phyloP scores from a whole-genome alignment of 2,888 invertebrate genomes.

The Gasteruption jaculator region DNA sequence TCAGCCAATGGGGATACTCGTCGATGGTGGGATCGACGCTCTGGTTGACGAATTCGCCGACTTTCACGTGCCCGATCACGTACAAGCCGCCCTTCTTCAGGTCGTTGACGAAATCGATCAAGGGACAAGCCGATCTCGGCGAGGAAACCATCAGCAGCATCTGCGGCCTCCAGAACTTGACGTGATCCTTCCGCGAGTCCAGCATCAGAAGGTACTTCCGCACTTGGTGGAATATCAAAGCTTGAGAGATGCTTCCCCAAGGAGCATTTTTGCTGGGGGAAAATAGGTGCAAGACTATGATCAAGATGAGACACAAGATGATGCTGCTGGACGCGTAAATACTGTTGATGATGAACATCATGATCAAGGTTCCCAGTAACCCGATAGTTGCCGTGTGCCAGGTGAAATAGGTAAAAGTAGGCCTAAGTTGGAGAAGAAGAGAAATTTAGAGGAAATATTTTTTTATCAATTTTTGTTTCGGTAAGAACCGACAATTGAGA shows the following conservation, averaged over 20 bases:
- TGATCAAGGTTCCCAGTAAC: conserved; percentile 76
- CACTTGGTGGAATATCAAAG: conserved; percentile 95
- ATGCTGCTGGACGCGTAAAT: conserved; percentile 87
- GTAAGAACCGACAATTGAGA: too few species aligned
- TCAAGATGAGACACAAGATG: conserved; percentile 76
- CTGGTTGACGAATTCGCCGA: conserved; percentile 56
- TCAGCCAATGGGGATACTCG: conserved; percentile 85
- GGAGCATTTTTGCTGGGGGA: conserved; percentile 77
- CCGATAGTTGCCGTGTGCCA: conserved; percentile 91
- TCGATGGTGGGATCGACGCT: conserved; percentile 67
- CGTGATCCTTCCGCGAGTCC: conserved; percentile 95
- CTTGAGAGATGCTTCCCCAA: conserved; percentile 98
- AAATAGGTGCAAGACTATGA: conserved; percentile 83
- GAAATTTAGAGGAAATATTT: conserved; percentile 1
- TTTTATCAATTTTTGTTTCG: too few species aligned
- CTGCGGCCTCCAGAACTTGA: conserved; percentile 99
- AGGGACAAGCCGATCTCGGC: conserved; percentile 83
- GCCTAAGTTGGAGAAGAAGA: conserved; percentile 65
- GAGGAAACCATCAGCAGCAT: conserved; percentile 88
- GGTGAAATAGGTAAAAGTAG: conserved; percentile 93
- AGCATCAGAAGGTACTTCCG: conserved; percentile 93
- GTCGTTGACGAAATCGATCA: conserved; percentile 97
- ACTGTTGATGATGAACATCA: conserved; percentile 94
- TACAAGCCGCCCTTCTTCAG: conserved; percentile 92
- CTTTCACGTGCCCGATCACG: conserved; percentile 80